A percentile compares a stretch with the other conserved stretches of the same genome.
These are phyloP conservation scores for Esox niger DNA, from an alignment of 2,113 vertebrate species.

Conservation along the genomic window DNA sequence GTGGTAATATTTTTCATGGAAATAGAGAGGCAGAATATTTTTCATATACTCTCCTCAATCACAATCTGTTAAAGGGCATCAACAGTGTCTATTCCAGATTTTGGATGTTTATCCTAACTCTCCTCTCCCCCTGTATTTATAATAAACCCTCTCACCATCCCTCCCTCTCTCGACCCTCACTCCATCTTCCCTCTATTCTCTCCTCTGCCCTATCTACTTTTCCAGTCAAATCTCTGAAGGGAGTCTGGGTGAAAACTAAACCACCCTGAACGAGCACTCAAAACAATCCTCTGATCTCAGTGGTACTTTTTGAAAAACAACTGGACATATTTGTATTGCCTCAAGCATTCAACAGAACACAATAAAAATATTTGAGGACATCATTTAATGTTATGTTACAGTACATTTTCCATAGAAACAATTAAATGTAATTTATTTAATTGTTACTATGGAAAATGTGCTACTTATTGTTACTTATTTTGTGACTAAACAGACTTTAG, in stretches of 20 bases:
- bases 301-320: background rate
- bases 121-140: background rate
- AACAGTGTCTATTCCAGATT: conserved; percentile 6
- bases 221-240: background rate
- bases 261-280: background rate
- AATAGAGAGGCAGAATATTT: conserved; percentile 22
- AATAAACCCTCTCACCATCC: no score
- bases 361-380: no score
- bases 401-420: no score
- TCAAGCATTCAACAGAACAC: background rate
- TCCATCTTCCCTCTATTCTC: no score
- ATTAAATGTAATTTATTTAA: no score
- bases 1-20: conserved; percentile 27
- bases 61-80: background rate
- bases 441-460: no score
- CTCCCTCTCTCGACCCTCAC: no score
- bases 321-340: background rate
- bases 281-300: background rate
- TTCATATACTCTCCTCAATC: conserved; percentile 11
- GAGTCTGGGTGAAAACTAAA: background rate
- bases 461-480: no score
- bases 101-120: background rate
- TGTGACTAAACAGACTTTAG: no score
- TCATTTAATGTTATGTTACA: no score
- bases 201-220: background rate